Evolutionary conservation across 2,113 vertebrate genomes (phyloP), one percentile per base, ranked within the genome.

Genomic region (Pampusana beccarii): DNA sequence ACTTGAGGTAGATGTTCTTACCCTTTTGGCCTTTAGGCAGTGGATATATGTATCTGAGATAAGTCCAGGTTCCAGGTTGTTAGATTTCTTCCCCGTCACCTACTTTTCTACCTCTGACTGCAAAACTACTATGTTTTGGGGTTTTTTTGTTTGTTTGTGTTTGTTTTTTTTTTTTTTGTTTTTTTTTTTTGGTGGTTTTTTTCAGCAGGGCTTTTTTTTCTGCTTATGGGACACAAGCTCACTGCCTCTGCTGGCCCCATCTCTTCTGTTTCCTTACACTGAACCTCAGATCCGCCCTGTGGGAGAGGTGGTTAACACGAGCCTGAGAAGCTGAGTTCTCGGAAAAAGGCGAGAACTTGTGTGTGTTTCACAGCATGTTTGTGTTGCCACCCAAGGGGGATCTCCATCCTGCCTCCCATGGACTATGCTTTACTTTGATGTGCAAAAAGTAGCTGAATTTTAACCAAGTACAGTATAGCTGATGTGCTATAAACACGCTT

Each of bases 401-500:
- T 88, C 90, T 79, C 71, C 50, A 29, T 64, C 25, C 28, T 62
- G 29, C 60, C 31, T 61, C 31, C 38, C 20, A 6, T 40, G 33
- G n/a, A 3, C 48, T 72, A 9, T 65, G 91, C 64, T 46, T 93
- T 50, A 9, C 64, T 84, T 38, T 13, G 36, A 50, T 1, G 0
- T 33, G 65, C 69, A 50, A 13, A 13, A 57, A 50, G 46, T 15
- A 1, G 6, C 36, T 75, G 20, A 21, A 5, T 44, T 54, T 58
- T 82, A 82, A 54, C n/a, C 0, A 17, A 51, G 38, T 40, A n/a
- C 19, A 12, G 7, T n/a, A 11, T 8, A 44, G 64, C 31, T 79
- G 23, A 13, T 66, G 48, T 51, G 69, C 34, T 42, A 0, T 54
- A n/a, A 42, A 5, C 1, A 0, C 13, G 20, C 26, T 81, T 57